phyloP scores from a whole-genome alignment of 2,797 vertebrate species.

The Danio albolineatus region DNA sequence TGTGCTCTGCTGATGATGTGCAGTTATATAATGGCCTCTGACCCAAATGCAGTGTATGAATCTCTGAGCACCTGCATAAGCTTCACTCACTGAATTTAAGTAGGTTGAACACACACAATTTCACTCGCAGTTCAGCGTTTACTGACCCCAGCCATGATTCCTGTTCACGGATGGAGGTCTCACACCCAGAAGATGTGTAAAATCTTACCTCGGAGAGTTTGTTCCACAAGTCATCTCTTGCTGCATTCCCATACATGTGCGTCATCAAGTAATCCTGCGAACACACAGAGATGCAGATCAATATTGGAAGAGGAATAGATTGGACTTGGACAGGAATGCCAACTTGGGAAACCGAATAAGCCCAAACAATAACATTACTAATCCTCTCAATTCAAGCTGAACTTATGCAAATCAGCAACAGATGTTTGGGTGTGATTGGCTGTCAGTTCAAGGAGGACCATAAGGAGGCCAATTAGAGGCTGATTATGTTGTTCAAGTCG shows the following conservation, averaged over 20 bases:
- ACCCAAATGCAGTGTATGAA: constrained; percentile 23
- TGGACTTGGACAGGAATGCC: not conserved
- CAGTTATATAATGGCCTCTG: constrained; percentile 11
- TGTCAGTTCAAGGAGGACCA: constrained; percentile 45
- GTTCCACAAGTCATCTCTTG: constrained; percentile 95
- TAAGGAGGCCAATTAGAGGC: constrained; percentile 45
- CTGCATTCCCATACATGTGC: constrained; percentile 96
- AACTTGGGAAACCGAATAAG: constrained; percentile 4
- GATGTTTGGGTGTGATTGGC: constrained; percentile 51
- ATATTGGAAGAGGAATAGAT: constrained; percentile 26
- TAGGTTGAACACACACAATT: constrained; percentile 29
- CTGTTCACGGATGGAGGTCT: not conserved
- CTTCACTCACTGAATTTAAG: constrained; percentile 20
- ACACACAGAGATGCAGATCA: constrained; percentile 36
- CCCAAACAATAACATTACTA: constrained; percentile 22
- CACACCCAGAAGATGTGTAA: constrained; percentile 11
- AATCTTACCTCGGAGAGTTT: constrained; percentile 90
- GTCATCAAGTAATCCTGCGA: constrained; percentile 93
- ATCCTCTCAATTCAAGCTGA: constrained; percentile 36
- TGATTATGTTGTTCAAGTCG: constrained; percentile 34
- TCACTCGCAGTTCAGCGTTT: not conserved
- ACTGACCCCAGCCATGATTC: not conserved
- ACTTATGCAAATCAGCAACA: constrained; percentile 46
- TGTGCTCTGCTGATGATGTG: not conserved
- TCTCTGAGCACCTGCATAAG: constrained; percentile 19